Evolutionary conservation across 2,888 invertebrate species (phyloP).

Genomic region (Synanthedon myopaeformis): DNA sequence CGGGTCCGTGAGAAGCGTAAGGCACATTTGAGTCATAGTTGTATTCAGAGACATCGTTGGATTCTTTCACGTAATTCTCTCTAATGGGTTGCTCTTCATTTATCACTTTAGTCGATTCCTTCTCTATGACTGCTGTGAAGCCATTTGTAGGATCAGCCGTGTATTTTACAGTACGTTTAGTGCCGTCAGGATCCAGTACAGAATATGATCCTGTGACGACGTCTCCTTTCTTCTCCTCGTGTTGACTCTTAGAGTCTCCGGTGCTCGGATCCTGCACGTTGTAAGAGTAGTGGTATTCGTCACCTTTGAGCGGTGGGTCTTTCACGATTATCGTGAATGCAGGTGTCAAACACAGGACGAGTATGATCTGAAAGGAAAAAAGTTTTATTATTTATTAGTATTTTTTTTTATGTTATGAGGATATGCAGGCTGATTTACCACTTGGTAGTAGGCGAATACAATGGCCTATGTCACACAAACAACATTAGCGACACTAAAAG

Average conservation of each 20-base stretch:
- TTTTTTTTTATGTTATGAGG: no score
- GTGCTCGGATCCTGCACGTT: constrained; percentile 65
- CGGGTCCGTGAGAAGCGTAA: neutral
- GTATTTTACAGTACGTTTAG: constrained; percentile 54
- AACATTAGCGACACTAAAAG: no score
- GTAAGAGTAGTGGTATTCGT: constrained; percentile 59
- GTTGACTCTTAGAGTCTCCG: constrained; percentile 55
- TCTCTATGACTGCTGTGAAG: constrained; percentile 63
- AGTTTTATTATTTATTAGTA: neutral
- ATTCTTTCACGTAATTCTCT: neutral
- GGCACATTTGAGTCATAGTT: neutral
- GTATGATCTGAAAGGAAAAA: constrained; percentile 11
- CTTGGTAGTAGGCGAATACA: no score
- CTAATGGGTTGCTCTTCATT: neutral
- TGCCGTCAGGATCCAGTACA: constrained; percentile 56
- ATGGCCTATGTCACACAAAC: no score
- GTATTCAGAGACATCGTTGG: neutral
- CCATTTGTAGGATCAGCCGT: constrained; percentile 63
- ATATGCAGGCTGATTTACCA: no score
- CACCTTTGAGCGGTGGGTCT: constrained; percentile 40
- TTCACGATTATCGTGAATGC: constrained; percentile 41
- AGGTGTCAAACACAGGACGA: constrained; percentile 26
- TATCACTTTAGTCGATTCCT: constrained; percentile 34
- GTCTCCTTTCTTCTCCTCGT: constrained; percentile 48
- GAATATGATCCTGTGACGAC: constrained; percentile 52